Evolutionary conservation across 2,888 invertebrate genomes (phyloP), one percentile per base, ranked within the genome.

Genomic region (Erebia aethiops): DNA sequence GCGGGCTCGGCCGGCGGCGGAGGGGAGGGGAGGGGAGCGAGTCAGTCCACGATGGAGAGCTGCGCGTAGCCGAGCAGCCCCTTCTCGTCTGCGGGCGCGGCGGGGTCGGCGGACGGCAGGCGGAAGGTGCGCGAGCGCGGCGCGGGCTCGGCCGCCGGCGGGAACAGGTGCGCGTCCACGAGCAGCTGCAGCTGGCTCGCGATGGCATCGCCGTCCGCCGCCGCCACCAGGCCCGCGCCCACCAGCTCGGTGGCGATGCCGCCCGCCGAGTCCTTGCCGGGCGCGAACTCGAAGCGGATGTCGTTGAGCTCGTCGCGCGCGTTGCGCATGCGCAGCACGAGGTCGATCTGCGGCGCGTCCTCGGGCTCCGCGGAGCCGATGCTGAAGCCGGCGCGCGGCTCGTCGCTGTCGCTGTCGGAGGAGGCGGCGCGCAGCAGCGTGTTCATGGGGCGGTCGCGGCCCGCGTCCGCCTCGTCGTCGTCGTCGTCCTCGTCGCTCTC

Each of bases 201-300:
- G 90, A 99, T 98, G n/a, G 97, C 97, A 57, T 95, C 95, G 77
- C 98, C 96, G 90, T 99, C 99, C 80, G 96, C 95, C 68, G 96
- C 97, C 88, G 98, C 98, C 69, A 99, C 98, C 72, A 99, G 94
- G 57, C 98, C 98, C 64, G 99, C 99, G 77, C 98, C 98, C 61
- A 99, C 99, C 80, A 99, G 94, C 92, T 99, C 99, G n/a, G 97
- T 95, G 16, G 99, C 98, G 80, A 99, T 99, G 69, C 99, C 99
- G 88, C 99, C 99, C 0, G 99, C 96, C 0, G 97, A 96, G 87
- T 98, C 98, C 87, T 97, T 97, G 58, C 98, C 98, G 54, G 98
- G 96, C 60, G 98, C 97, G 92, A 98, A 99, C 92, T 99, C 99
- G 92, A 99, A 99, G 81, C 99, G 96, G 84, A 99, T 99, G 89